phyloP scores from a whole-genome alignment of 2,113 vertebrate species.

The Siniperca chuatsi region DNA sequence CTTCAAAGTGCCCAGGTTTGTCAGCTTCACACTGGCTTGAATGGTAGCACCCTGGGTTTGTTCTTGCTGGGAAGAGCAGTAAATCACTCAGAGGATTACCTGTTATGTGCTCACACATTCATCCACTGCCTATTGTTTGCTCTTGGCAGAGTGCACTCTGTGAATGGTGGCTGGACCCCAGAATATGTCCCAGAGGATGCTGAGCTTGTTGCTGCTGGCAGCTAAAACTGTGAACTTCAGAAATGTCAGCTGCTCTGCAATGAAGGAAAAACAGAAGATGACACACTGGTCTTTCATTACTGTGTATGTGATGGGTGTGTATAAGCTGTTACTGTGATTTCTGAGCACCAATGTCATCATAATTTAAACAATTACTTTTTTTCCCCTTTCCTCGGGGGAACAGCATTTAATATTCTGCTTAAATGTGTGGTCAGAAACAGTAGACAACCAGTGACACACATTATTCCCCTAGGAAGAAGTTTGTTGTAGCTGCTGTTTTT shows the following conservation, averaged over 20 bases:
- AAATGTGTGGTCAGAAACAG: background rate
- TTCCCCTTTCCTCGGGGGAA: background rate
- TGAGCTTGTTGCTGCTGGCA: slow-evolving; percentile 32
- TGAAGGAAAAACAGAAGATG: slow-evolving; percentile 10
- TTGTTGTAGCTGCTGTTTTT: slow-evolving; percentile 1
- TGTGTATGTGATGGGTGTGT: slow-evolving; percentile 1
- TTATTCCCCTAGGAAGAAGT: background rate
- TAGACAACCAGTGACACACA: background rate
- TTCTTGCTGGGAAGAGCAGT: background rate
- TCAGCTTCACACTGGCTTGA: slow-evolving; percentile 5
- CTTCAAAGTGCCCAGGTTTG: background rate
- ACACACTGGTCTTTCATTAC: slow-evolving; percentile 1
- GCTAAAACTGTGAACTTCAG: background rate
- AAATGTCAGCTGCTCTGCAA: slow-evolving; percentile 41
- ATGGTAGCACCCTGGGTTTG: background rate
- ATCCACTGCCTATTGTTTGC: slow-evolving; percentile 40
- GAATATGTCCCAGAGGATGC: slow-evolving; percentile 17
- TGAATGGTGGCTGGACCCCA: slow-evolving; percentile 30
- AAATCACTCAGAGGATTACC: slow-evolving; percentile 12
- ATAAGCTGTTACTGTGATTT: background rate
- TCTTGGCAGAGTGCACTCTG: background rate
- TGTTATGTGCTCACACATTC: slow-evolving; percentile 13
- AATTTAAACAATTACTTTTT: background rate
- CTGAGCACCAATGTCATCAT: background rate
- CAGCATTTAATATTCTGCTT: background rate